Percentiles rank a stretch among this genome's conserved stretches.
These are phyloP conservation scores for Phodopus roborovskii DNA, from an alignment of 2,113 vertebrate genomes.

Conservation along the genomic window DNA sequence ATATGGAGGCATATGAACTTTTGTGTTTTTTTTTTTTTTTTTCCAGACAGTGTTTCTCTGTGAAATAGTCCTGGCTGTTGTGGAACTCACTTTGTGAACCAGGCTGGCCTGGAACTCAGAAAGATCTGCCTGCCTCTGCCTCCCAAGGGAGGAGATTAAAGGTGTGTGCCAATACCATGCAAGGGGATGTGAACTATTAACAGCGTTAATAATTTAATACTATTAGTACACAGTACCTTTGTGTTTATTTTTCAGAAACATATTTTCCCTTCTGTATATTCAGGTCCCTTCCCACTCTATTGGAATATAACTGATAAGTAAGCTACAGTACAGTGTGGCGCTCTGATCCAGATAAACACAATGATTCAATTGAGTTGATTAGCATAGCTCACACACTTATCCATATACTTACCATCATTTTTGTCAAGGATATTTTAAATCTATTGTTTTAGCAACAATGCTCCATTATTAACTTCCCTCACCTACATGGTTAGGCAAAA, in stretches of 20 bases:
- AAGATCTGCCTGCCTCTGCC: too few species aligned
- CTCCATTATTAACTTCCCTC: neutral
- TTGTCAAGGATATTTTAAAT: neutral
- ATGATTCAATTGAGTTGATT: neutral
- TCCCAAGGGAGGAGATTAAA: too few species aligned
- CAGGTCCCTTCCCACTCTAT: neutral
- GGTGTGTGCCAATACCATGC: too few species aligned
- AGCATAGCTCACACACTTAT: neutral
- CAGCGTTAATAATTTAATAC: neutral
- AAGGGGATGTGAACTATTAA: neutral
- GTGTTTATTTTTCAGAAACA: neutral
- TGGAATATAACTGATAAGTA: neutral
- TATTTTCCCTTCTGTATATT: constrained; percentile 1
- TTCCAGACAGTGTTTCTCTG: too few species aligned
- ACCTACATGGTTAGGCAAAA: neutral
- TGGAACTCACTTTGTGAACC: too few species aligned
- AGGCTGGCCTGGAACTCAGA: too few species aligned
- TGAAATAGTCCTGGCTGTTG: too few species aligned
- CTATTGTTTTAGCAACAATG: neutral
- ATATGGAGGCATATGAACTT: neutral
- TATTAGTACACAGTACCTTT: neutral
- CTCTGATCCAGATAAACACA: too few species aligned
- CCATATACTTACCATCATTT: too few species aligned
- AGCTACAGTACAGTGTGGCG: neutral
- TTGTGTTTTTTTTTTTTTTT: too few species aligned